phyloP scores from a whole-genome alignment of 2,797 vertebrate genomes.

The Pangasius macronema region DNA sequence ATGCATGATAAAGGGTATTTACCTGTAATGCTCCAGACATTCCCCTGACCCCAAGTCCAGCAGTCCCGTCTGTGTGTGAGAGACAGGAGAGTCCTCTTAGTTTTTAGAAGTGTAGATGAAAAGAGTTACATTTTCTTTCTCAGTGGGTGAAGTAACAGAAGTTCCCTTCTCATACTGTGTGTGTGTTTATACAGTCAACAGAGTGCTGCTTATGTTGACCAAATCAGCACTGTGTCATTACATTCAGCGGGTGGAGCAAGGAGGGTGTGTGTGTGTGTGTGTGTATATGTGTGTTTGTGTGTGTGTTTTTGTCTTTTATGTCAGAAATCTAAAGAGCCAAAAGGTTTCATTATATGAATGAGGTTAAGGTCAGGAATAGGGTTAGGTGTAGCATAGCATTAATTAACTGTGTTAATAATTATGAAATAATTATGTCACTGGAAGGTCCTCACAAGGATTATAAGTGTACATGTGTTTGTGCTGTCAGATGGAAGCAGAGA shows the following conservation, averaged over 20 bases:
- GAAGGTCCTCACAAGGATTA: background rate
- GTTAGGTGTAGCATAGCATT: background rate
- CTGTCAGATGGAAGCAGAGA: background rate
- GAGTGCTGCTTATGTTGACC: constrained; percentile 35
- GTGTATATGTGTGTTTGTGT: constrained; percentile 22
- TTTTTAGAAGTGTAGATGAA: background rate
- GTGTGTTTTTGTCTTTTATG: background rate
- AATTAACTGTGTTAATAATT: background rate
- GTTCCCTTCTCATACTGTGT: constrained; percentile 11
- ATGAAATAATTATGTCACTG: background rate
- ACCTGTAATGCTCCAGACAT: constrained; percentile 17
- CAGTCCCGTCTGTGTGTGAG: background rate
- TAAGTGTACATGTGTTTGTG: background rate
- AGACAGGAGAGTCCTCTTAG: constrained; percentile 7
- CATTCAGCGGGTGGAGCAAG: constrained; percentile 17
- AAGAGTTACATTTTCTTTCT: constrained; percentile 2
- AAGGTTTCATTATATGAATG: background rate
- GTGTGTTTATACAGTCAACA: constrained; percentile 53
- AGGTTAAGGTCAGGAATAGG: background rate
- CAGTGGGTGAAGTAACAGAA: background rate
- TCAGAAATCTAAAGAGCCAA: background rate
- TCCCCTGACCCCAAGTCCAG: background rate
- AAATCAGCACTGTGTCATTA: constrained; percentile 42
- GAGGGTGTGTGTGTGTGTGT: constrained; percentile 17
- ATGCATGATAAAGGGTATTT: background rate